Evolutionary conservation across 2,888 invertebrate species (phyloP).

Genomic region (Ganaspis brasiliensis): DNA sequence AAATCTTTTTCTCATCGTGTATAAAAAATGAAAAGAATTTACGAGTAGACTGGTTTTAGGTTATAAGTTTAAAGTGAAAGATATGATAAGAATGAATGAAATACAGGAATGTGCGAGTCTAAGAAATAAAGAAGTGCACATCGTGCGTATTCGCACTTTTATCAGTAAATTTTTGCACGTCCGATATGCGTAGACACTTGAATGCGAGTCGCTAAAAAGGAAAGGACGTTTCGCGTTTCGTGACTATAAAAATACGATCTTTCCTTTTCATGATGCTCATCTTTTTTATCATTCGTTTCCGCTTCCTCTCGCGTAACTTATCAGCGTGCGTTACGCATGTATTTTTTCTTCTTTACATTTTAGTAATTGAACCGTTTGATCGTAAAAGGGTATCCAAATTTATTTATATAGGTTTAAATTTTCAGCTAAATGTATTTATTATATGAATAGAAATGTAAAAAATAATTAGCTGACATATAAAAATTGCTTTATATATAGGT

Average conservation of each 20-base stretch:
- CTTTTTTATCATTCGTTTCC: slow-evolving; percentile 67
- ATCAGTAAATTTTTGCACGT: slow-evolving; percentile 45
- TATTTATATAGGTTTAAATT: no score
- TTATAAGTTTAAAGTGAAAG: neutral
- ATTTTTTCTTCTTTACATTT: neutral
- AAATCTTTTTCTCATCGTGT: neutral
- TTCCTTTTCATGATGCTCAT: slow-evolving; percentile 20
- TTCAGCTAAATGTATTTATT: no score
- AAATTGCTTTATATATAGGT: no score
- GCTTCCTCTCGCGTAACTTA: slow-evolving; percentile 58
- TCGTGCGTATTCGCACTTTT: slow-evolving; percentile 27
- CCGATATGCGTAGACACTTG: slow-evolving; percentile 47
- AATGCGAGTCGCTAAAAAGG: slow-evolving; percentile 54
- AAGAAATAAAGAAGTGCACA: slow-evolving; percentile 28
- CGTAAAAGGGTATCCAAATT: no score
- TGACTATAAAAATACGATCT: slow-evolving; percentile 22
- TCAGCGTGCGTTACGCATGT: slow-evolving; percentile 42
- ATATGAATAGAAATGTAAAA: no score
- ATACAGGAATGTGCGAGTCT: slow-evolving; percentile 6
- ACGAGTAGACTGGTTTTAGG: neutral
- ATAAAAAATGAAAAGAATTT: neutral
- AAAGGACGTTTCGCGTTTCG: slow-evolving; percentile 72
- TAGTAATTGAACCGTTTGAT: no score
- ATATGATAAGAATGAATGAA: neutral
- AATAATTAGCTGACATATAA: no score